Conservation (phyloP, 2,113 vertebrate species). For the Theristicus caerulescens region DNA sequence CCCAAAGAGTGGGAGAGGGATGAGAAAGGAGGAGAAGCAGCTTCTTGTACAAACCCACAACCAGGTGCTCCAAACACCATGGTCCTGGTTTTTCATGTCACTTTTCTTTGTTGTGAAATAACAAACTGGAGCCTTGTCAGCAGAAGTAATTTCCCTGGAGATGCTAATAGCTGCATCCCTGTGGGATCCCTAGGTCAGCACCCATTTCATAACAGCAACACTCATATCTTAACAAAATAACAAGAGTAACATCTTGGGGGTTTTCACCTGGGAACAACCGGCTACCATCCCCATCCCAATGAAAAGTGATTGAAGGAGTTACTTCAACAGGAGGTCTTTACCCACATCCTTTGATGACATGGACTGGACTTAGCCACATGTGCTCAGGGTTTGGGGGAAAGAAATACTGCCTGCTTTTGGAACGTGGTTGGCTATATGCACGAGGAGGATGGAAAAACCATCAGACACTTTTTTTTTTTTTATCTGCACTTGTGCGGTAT, state of each 20-base stretch:
- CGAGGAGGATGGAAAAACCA: slow-evolving; percentile 60
- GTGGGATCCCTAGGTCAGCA: neutral
- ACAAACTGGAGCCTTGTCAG: neutral
- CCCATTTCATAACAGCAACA: neutral
- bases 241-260: neutral
- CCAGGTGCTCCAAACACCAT: neutral
- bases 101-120: neutral
- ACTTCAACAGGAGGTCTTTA: neutral
- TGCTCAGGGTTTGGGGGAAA: neutral
- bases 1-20: neutral
- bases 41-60: neutral
- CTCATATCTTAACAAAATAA: neutral
- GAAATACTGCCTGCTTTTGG: neutral
- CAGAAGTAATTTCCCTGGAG: neutral
- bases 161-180: neutral
- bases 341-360: neutral
- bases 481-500: slow-evolving; percentile 53
- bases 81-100: neutral
- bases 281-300: neutral
- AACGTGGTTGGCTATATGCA: neutral
- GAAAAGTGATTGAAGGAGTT: neutral
- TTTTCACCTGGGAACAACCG: neutral
- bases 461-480: neutral
- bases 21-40: neutral
- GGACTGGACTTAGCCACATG: neutral